phyloP scores from a whole-genome alignment of 2,797 vertebrate genomes.

The Dryobates pubescens region DNA sequence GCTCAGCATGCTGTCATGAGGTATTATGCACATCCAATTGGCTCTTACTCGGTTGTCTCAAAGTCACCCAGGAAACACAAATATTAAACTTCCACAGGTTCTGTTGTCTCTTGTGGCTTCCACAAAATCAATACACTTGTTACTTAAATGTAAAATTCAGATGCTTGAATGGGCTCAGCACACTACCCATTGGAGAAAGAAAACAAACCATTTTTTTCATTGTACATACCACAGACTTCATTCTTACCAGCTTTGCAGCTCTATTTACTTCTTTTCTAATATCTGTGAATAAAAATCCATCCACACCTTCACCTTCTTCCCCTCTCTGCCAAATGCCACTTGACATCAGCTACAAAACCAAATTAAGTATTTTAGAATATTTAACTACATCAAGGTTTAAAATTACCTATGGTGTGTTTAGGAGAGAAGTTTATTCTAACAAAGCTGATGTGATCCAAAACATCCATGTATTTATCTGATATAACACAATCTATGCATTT shows the following conservation, averaged over 20 bases:
- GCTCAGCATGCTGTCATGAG: not conserved
- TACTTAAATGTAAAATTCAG: not conserved
- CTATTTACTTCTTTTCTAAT: slow-evolving; percentile 89
- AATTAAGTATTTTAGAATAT: slow-evolving; percentile 14
- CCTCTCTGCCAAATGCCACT: slow-evolving; percentile 96
- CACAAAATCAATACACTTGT: not conserved
- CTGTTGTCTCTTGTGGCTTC: not conserved
- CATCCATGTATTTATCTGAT: not conserved
- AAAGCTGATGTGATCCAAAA: not conserved
- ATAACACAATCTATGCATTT: not conserved
- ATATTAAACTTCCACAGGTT: not conserved
- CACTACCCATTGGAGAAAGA: not conserved
- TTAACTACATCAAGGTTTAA: not conserved
- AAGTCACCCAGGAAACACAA: not conserved
- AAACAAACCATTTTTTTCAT: not conserved
- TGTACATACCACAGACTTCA: not conserved
- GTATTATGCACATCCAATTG: not conserved
- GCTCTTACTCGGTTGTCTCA: not conserved
- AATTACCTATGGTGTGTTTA: not conserved
- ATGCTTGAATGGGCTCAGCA: not conserved
- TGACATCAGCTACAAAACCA: slow-evolving; percentile 87
- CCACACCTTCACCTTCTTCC: slow-evolving; percentile 88
- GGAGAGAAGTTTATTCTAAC: not conserved
- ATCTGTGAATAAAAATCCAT: slow-evolving; percentile 91
- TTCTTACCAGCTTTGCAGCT: slow-evolving; percentile 88